Base-by-base conservation (phyloP, 2,888 invertebrate species). In the Athripsodes cinereus region DNA sequence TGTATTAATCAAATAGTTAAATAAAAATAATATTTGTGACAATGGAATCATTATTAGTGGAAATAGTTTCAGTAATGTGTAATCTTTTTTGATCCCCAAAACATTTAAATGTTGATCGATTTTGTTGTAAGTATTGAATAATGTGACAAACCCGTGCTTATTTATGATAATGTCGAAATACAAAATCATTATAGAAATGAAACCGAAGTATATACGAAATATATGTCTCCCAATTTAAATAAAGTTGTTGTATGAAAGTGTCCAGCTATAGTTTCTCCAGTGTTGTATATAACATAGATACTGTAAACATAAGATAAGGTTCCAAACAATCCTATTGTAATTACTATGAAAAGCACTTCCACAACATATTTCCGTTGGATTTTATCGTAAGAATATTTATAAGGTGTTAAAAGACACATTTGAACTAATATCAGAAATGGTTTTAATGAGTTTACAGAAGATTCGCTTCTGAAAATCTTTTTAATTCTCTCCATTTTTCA, bases 191-290 rank as follows among this genome's bases (percentile, higher is more conserved):
- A 47, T 10, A 8, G 31, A 21, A 22, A 54, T 5, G 16, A 22
- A 21, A 18, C 46, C 46, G 10, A 18, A 16, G 19, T 53, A 53
- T 16, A 53, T 53, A 2, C 44, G 22, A 13, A 53, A 18, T 18
- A 22, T 6, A 19, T n/a, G n/a, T 53, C 53, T 21, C 53, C 53
- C 5, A 47, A 18, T 26, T 22, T 47, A 8, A 26, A 53, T 5
- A 53, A 22, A 3, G 46, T 21, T 2, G 53, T 22, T 19, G 16
- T 11, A 18, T 53, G 22, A 31, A 53, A 53, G 26, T 53, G 47
- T 8, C 53, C 53, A 8, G 46, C 53, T 2, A 53, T 26, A 5
- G 53, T 53, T 11, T 53, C 53, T 1, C 47, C 20, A 6, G 31
- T 26, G 26, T 6, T 26, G 26, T 26, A 26, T 26, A 10, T 6